phyloP scores from a whole-genome alignment of 1,140 invertebrate species.

The Temnothorax longispinosus region DNA sequence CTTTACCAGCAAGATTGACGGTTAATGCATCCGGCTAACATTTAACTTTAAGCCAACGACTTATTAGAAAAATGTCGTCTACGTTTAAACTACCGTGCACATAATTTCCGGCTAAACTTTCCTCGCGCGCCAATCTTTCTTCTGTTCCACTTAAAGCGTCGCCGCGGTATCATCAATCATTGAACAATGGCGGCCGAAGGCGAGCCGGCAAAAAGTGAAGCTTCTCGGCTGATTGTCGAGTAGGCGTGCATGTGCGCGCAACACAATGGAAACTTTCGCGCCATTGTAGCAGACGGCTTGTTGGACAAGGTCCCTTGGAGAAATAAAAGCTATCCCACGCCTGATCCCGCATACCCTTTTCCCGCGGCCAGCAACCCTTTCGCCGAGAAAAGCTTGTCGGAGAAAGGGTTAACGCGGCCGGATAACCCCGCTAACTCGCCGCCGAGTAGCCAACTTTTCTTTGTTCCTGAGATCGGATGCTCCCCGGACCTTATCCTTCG shows the following conservation, averaged over 20 bases:
- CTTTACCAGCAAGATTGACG: neutral
- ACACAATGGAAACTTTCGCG: conserved; percentile 82
- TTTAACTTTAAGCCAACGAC: conserved; percentile 28
- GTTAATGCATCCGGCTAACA: neutral
- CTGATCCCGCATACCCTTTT: conserved; percentile 27
- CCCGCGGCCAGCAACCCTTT: neutral
- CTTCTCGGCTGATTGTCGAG: conserved; percentile 58
- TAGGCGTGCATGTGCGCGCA: conserved; percentile 51
- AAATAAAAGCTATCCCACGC: conserved; percentile 74
- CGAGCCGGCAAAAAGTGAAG: conserved; percentile 53
- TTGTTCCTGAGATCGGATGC: conserved; percentile 69
- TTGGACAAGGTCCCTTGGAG: conserved; percentile 74
- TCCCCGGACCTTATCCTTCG: neutral
- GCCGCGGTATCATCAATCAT: conserved; percentile 76
- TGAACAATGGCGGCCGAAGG: conserved; percentile 66
- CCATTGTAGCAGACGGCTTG: conserved; percentile 78
- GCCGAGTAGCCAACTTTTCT: conserved; percentile 69
- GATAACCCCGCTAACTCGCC: conserved; percentile 71
- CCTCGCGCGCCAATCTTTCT: conserved; percentile 51
- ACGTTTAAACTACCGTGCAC: conserved; percentile 51
- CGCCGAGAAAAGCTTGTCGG: conserved; percentile 7
- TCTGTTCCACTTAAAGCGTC: conserved; percentile 36
- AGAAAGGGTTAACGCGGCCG: conserved; percentile 73
- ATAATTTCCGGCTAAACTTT: conserved; percentile 62
- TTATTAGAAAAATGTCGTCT: conserved; percentile 43